These are phyloP conservation scores for Elephantulus edwardii DNA, from an alignment of 2,113 vertebrate species.

Conservation along the genomic window DNA sequence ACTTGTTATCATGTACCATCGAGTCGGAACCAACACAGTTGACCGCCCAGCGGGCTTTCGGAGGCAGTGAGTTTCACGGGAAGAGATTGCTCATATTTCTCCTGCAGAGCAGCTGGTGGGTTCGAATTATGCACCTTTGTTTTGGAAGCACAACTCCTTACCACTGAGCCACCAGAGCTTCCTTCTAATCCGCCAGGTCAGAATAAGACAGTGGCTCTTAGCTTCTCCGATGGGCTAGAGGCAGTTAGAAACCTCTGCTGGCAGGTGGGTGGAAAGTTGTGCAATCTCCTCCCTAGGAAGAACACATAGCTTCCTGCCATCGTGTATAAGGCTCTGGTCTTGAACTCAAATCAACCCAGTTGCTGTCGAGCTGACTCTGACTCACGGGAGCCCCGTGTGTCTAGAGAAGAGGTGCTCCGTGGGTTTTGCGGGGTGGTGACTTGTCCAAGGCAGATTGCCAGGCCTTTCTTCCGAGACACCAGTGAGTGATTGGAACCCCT, in stretches of 20 bases:
- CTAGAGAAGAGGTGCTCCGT: background rate
- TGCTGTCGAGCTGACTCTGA: background rate
- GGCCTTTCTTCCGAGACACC: background rate
- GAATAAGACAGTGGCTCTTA: background rate
- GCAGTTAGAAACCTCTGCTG: background rate
- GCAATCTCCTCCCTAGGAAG: background rate
- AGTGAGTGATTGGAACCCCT: background rate
- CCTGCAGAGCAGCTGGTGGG: too few relatives aligned
- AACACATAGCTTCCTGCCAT: too few relatives aligned
- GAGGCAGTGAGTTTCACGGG: too few relatives aligned
- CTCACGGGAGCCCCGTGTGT: background rate
- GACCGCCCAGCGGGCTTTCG: too few relatives aligned
- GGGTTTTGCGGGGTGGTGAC: background rate
- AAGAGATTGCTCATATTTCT: too few relatives aligned
- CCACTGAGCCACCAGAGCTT: too few relatives aligned
- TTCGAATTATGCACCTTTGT: too few relatives aligned
- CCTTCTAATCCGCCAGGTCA: too few relatives aligned
- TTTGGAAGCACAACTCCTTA: too few relatives aligned
- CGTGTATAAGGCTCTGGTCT: background rate
- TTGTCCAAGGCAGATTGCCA: background rate
- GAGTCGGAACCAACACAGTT: too few relatives aligned
- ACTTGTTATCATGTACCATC: too few relatives aligned
- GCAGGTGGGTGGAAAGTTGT: background rate
- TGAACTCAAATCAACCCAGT: background rate
- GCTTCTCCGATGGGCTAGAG: background rate